A percentile compares a stretch with the other conserved stretches of the same genome.
Conservation (phyloP, 1,140 invertebrate genomes). For the Drosophila obscura region DNA sequence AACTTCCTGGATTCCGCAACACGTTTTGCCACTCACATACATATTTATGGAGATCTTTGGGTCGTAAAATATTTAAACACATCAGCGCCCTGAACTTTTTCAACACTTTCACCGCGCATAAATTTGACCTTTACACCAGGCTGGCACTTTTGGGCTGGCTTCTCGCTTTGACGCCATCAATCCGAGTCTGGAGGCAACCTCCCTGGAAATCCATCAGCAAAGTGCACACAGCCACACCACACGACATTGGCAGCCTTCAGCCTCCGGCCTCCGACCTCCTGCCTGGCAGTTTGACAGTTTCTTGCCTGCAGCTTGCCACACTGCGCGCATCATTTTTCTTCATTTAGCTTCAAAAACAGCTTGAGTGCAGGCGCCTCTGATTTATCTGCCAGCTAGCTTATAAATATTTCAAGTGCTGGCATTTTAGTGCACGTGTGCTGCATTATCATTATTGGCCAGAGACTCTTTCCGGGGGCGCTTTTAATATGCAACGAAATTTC, state of each 20-base stretch:
- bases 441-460: slow-evolving; percentile 64
- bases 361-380: slow-evolving; percentile 60
- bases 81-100: slow-evolving; percentile 71
- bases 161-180: slow-evolving; percentile 53
- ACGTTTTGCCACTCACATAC: slow-evolving; percentile 77
- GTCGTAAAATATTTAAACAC: slow-evolving; percentile 73
- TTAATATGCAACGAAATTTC: slow-evolving; percentile 63
- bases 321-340: slow-evolving; percentile 68
- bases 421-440: slow-evolving; percentile 78
- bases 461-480: slow-evolving; percentile 20
- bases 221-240: slow-evolving; percentile 52
- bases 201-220: slow-evolving; percentile 63
- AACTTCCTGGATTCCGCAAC: slow-evolving; percentile 39
- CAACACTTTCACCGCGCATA: slow-evolving; percentile 69
- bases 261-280: slow-evolving; percentile 2
- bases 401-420: slow-evolving; percentile 80
- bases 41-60: slow-evolving; percentile 54
- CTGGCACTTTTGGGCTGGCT: slow-evolving; percentile 31
- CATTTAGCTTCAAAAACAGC: slow-evolving; percentile 63
- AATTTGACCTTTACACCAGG: slow-evolving; percentile 66
- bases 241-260: slow-evolving; percentile 17
- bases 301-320: slow-evolving; percentile 43
- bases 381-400: slow-evolving; percentile 72
- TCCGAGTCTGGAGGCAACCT: slow-evolving; percentile 31
- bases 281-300: slow-evolving; percentile 53